Conservation (phyloP, 2,797 vertebrate species). For the Alcedo atthis region DNA sequence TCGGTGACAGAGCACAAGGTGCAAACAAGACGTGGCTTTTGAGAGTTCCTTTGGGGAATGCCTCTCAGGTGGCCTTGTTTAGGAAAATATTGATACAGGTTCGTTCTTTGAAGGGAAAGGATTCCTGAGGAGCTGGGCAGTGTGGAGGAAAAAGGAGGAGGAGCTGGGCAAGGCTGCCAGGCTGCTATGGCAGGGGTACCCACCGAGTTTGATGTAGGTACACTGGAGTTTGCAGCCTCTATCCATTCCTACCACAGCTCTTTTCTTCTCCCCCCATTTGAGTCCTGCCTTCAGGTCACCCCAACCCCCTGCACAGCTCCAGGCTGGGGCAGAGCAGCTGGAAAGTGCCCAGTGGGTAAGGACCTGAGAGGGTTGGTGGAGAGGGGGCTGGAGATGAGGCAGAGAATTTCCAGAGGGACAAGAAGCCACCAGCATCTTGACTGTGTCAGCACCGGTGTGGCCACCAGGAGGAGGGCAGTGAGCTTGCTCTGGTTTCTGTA, state of each 20-base stretch:
- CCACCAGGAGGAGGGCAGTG: too few relatives aligned
- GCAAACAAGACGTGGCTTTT: slow-evolving; percentile 21
- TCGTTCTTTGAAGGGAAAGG: background rate
- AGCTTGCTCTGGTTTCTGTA: too few relatives aligned
- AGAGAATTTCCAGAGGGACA: background rate
- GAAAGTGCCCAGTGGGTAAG: background rate
- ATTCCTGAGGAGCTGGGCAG: background rate
- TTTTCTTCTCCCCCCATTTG: background rate
- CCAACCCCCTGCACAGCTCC: background rate
- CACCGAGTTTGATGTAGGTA: accelerated
- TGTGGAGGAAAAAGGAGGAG: background rate
- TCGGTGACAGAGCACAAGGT: background rate
- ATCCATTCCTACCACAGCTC: accelerated
- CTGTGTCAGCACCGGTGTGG: too few relatives aligned
- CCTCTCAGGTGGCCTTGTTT: slow-evolving; percentile 55
- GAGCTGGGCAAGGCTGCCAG: background rate
- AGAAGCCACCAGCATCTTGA: too few relatives aligned
- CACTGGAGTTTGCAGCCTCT: background rate
- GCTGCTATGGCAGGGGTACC: background rate
- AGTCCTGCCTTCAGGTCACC: background rate
- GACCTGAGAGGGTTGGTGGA: too few relatives aligned
- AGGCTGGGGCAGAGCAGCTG: background rate
- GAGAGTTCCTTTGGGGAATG: slow-evolving; percentile 64
- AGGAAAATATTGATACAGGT: slow-evolving; percentile 20
- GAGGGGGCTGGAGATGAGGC: background rate